phyloP scores from a whole-genome alignment of 2,888 invertebrate genomes.

The Crematogaster levior region DNA sequence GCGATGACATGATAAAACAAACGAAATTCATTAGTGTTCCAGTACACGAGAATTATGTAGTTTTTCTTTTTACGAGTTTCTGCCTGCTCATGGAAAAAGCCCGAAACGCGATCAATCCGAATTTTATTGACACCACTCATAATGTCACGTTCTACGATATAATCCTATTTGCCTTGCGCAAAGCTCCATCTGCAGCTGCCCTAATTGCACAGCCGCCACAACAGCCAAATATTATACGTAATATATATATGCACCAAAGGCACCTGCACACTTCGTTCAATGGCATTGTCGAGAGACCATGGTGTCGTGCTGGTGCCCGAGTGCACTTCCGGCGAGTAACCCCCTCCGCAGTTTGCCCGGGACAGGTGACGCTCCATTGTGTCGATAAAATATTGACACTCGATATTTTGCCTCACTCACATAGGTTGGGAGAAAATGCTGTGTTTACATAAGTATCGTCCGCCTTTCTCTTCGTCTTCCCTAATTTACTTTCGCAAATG shows the following conservation, averaged over 20 bases:
- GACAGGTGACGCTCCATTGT: constrained; percentile 77
- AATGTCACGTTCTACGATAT: constrained; percentile 18
- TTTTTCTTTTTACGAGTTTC: constrained; percentile 4
- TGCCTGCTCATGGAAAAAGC: not conserved
- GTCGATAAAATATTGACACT: constrained; percentile 82
- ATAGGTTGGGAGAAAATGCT: constrained; percentile 15
- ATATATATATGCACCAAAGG: constrained; percentile 43
- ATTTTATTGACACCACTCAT: constrained; percentile 29
- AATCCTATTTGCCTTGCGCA: constrained; percentile 24
- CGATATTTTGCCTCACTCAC: constrained; percentile 76
- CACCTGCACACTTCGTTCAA: constrained; percentile 73
- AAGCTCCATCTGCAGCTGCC: constrained; percentile 17
- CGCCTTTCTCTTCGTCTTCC: not conserved
- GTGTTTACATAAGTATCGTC: constrained; percentile 30
- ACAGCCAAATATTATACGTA: constrained; percentile 57
- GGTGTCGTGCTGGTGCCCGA: constrained; percentile 61
- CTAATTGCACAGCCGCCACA: constrained; percentile 55
- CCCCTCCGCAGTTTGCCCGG: constrained; percentile 65
- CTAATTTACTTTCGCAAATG: not conserved
- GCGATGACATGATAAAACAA: constrained; percentile 4
- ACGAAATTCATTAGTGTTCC: not conserved
- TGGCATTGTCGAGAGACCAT: constrained; percentile 70
- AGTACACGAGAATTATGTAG: not conserved
- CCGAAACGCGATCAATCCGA: not conserved
- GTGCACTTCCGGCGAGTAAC: constrained; percentile 78